These are phyloP conservation scores for Tetraneura akinire DNA, from an alignment of 1,140 invertebrate species.

Conservation along the genomic window DNA sequence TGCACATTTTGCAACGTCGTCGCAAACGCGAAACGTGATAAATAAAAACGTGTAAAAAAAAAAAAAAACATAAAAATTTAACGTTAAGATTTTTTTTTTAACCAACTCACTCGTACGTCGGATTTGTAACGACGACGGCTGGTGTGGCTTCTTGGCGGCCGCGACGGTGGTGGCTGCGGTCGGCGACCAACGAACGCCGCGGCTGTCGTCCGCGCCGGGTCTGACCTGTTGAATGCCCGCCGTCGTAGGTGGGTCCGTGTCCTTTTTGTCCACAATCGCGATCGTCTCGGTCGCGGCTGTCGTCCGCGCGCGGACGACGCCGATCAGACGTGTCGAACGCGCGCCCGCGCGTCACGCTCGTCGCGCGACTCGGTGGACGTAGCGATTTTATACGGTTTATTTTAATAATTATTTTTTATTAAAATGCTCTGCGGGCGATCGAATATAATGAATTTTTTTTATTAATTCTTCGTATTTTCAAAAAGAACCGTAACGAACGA, in stretches of 20 bases:
- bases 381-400: too few species aligned
- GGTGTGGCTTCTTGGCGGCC: background rate
- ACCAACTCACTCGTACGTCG: conserved; percentile 29
- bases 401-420: too few species aligned
- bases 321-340: background rate
- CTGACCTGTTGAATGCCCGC: conserved; percentile 35
- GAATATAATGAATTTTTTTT: too few species aligned
- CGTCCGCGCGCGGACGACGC: background rate
- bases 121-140: background rate
- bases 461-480: too few species aligned
- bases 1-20: background rate
- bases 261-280: background rate
- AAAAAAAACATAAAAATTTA: too few species aligned
- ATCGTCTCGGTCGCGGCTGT: background rate
- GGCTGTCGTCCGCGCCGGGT: conserved; percentile 22
- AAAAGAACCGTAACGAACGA: too few species aligned
- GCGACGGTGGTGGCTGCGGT: background rate
- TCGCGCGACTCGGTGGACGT: background rate
- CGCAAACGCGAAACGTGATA: too few species aligned
- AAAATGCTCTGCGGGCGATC: too few species aligned
- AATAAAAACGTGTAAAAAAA: background rate
- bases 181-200: conserved; percentile 3
- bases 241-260: conserved; percentile 13
- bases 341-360: background rate
- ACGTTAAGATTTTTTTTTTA: too few species aligned